Base-by-base conservation (phyloP, 64 coral and sea anemone genomes). In the Porites lutea region DNA sequence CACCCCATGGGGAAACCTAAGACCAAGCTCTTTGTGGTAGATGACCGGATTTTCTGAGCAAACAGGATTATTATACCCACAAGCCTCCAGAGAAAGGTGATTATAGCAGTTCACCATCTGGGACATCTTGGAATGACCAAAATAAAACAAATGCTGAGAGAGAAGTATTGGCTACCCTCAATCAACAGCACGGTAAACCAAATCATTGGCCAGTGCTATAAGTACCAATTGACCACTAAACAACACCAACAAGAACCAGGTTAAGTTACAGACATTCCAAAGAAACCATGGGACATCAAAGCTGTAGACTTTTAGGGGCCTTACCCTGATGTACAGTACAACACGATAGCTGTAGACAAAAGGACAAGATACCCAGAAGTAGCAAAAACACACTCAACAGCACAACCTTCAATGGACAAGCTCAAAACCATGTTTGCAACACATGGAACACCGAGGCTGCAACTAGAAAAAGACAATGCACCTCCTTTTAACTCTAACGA, bases 131-230 rank as follows among this genome's bases (percentile, higher is more conserved):
- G 74, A 19, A 87, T 68, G 50, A 65, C 83, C 63, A 93, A 87
- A 52, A 93, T 74, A 65, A 93, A 93, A n/a, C 82, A 93, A 13
- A 87, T 93, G 91, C 72, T 88, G 11, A 75, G 71, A 76, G 71
- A 60, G 13, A 88, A 88, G 67, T 73, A 71, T 54, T 88, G 87
- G 87, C 76, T 88, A 48, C 87, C 87, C 2, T 61, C 19, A 13
- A 88, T 88, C 71, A 88, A 88, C 23, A 77, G 54, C 13, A 46
- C 76, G 65, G 55, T 75, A 19, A 72, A 64, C 43, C n/a, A 75
- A 58, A 77, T 64, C 53, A 46, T 59, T 37, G 72, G 57, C 13
- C 71, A 75, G 65, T 76, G 71, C 13, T 60, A 57, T 74, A 22
- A 88, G 4, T 88, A 49, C 68, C 85, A 88, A 19, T 60, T 88